Conservation (phyloP, 2,797 vertebrate species). For the Caiman crocodilus region DNA sequence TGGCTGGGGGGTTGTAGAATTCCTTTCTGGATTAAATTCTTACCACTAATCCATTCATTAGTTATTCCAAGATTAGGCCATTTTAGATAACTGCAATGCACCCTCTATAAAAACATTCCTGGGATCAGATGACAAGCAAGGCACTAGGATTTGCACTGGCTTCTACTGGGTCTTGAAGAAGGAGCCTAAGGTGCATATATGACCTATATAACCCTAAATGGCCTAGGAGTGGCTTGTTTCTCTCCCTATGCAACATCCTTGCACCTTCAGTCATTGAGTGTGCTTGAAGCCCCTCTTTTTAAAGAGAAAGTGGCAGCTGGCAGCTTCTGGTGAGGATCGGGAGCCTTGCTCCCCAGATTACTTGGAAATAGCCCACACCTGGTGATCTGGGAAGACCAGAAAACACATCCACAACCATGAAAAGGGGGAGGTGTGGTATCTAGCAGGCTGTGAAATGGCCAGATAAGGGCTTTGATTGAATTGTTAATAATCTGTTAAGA, state of each 20-base stretch:
- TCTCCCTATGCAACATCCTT: neutral
- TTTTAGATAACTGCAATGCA: neutral
- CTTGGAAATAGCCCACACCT: neutral
- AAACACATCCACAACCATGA: neutral
- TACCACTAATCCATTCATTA: neutral
- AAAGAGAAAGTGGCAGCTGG: neutral
- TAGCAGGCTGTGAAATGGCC: neutral
- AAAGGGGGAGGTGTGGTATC: neutral
- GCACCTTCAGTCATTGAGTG: neutral
- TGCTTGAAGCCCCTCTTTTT: neutral
- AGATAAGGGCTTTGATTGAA: neutral
- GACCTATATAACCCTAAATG: neutral
- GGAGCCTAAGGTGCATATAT: neutral
- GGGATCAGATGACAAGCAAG: neutral
- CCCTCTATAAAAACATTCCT: rapidly evolving
- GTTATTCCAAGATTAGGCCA: neutral
- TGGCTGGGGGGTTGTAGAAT: neutral
- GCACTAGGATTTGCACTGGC: neutral
- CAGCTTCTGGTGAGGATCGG: neutral
- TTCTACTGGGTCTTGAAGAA: neutral
- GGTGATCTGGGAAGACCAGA: neutral
- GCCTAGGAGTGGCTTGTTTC: neutral
- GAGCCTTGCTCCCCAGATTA: neutral
- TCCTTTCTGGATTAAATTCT: neutral
- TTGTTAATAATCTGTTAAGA: neutral